These are phyloP conservation scores for Dusona sp. DNA, from an alignment of 2,888 invertebrate genomes.

Conservation along the genomic window DNA sequence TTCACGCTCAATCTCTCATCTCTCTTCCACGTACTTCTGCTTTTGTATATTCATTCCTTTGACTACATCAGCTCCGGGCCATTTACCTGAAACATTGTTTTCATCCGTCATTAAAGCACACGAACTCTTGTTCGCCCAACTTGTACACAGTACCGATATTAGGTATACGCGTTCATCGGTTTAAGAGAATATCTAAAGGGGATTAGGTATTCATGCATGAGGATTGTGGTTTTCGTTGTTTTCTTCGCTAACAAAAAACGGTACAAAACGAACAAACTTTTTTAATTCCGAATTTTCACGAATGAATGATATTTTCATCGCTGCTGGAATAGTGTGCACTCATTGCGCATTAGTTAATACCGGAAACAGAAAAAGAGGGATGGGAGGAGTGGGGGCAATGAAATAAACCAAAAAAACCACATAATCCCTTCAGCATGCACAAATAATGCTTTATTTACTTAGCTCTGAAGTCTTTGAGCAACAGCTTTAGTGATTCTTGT, in stretches of 20 bases:
- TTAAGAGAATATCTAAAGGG: background rate
- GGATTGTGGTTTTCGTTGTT: background rate
- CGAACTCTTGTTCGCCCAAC: conserved; percentile 18
- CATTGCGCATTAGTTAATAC: background rate
- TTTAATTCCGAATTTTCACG: background rate
- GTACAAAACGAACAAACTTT: background rate
- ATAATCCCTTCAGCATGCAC: background rate
- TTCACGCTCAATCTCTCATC: conserved; percentile 10
- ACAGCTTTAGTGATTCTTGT: conserved; percentile 23
- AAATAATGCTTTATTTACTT: background rate
- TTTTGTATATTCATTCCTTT: background rate
- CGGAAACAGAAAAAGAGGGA: background rate
- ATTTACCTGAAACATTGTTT: conserved; percentile 73
- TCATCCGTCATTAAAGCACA: conserved; percentile 73
- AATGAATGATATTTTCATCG: background rate
- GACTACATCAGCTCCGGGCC: conserved; percentile 45
- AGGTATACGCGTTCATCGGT: background rate
- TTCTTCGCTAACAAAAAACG: background rate
- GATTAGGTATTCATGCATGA: background rate
- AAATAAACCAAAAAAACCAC: background rate
- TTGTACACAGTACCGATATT: background rate
- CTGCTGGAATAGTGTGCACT: too few species aligned
- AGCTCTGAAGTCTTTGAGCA: background rate
- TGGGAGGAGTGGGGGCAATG: too few species aligned
- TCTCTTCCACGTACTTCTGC: background rate